phyloP scores from a whole-genome alignment of 2,113 vertebrate species.

The Sialia sialis region DNA sequence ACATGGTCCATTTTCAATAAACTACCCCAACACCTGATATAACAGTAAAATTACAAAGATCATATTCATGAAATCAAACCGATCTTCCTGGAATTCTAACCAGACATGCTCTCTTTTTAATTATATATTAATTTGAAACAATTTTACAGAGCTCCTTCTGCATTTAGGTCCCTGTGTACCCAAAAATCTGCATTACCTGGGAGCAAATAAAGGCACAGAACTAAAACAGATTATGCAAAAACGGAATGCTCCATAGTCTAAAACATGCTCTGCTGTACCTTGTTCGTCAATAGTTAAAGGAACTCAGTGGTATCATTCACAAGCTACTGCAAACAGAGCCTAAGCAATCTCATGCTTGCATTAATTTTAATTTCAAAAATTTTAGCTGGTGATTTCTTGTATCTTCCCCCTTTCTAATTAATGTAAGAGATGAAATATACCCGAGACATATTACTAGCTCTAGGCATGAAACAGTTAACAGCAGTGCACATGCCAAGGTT shows the following conservation, averaged over 20 bases:
- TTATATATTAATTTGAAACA: neutral
- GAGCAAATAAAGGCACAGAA: neutral
- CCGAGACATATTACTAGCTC: neutral
- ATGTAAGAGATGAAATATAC: neutral
- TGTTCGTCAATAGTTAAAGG: neutral
- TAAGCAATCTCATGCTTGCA: neutral
- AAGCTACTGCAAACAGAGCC: neutral
- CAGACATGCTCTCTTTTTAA: neutral
- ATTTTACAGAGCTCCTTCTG: neutral
- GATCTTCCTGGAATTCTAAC: neutral
- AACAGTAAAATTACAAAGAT: neutral
- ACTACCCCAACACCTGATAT: neutral
- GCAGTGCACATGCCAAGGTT: constrained; percentile 55
- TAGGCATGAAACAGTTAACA: constrained; percentile 70
- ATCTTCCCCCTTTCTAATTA: neutral
- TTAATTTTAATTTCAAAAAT: neutral
- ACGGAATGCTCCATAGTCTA: neutral
- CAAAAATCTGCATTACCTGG: neutral
- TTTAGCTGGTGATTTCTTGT: neutral
- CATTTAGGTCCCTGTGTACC: neutral
- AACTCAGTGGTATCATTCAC: neutral
- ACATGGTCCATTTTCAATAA: neutral
- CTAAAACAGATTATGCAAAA: neutral
- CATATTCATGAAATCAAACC: neutral
- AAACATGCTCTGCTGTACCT: neutral